Conservation (phyloP, 2,888 invertebrate species). For the Danaus chrysippus region DNA sequence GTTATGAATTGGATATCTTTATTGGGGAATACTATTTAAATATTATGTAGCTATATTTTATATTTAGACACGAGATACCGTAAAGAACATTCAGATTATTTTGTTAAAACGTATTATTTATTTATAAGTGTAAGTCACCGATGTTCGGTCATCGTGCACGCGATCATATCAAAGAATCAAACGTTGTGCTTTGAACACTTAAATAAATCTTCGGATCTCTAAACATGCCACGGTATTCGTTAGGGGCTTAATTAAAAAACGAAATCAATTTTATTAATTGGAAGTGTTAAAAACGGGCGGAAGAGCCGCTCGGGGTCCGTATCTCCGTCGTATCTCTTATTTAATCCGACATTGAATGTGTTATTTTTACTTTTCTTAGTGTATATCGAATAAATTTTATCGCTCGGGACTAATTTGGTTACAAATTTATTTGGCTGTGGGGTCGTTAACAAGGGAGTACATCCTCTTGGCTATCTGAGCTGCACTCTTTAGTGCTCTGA, state of each 20-base stretch:
- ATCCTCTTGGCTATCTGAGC: conserved; percentile 71
- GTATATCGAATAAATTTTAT: conserved; percentile 79
- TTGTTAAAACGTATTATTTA: conserved; percentile 57
- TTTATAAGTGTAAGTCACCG: conserved; percentile 52
- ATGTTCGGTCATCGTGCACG: conserved; percentile 47
- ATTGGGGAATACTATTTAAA: conserved; percentile 6
- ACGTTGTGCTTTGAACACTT: conserved; percentile 71
- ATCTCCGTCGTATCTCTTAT: conserved; percentile 76
- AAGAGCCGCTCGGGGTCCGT: conserved; percentile 66
- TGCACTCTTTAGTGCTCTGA: conserved; percentile 70
- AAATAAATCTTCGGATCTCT: conserved; percentile 71
- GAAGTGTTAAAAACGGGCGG: conserved; percentile 79
- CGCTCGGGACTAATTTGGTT: conserved; percentile 78
- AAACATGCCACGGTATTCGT: conserved; percentile 69
- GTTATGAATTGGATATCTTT: conserved; percentile 11
- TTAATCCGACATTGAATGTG: conserved; percentile 78
- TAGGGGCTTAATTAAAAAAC: conserved; percentile 77
- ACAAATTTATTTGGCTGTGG: conserved; percentile 78
- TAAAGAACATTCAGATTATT: conserved; percentile 42
- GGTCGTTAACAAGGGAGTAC: conserved; percentile 77
- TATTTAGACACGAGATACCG: conserved; percentile 5
- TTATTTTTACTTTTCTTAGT: conserved; percentile 77
- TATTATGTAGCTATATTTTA: conserved; percentile 8
- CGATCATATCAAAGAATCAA: conserved; percentile 52
- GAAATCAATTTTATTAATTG: conserved; percentile 80